phyloP scores from a whole-genome alignment of 2,113 vertebrate genomes.

The Trinectes maculatus region DNA sequence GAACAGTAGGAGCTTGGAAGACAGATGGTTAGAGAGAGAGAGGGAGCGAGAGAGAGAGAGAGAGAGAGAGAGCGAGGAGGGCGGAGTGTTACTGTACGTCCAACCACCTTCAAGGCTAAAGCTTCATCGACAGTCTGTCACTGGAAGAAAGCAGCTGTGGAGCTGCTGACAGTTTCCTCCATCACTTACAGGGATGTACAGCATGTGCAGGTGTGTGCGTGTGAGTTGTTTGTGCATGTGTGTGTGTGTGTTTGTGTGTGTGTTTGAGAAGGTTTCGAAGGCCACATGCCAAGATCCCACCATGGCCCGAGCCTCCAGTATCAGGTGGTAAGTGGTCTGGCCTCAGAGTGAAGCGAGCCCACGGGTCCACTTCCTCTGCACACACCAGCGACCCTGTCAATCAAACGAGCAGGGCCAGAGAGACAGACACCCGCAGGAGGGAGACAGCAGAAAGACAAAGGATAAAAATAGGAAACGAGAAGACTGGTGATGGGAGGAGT shows the following conservation, averaged over 20 bases:
- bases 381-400: conserved; percentile 54
- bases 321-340: conserved; percentile 63
- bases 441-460: not conserved
- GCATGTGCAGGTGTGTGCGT: not conserved
- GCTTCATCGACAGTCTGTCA: conserved; percentile 16
- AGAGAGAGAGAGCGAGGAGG: not conserved
- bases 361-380: conserved; percentile 36
- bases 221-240: not conserved
- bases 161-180: not conserved
- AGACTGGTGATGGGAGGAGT: not conserved
- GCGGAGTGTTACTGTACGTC: not conserved
- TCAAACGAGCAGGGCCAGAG: conserved; percentile 43
- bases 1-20: conserved; percentile 2
- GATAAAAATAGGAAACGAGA: not conserved
- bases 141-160: not conserved
- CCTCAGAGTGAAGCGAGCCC: conserved; percentile 37
- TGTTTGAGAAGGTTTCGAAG: conserved; percentile 5
- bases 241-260: conserved; percentile 8
- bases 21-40: conserved; percentile 22
- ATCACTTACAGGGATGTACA: not conserved
- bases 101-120: conserved; percentile 13
- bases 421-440: not conserved
- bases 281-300: conserved; percentile 27
- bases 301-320: conserved; percentile 25
- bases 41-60: not conserved